A percentile compares a stretch with the other conserved stretches of the same genome.
Conservation (phyloP, 2,888 invertebrate genomes). For the Patella pellucida region DNA sequence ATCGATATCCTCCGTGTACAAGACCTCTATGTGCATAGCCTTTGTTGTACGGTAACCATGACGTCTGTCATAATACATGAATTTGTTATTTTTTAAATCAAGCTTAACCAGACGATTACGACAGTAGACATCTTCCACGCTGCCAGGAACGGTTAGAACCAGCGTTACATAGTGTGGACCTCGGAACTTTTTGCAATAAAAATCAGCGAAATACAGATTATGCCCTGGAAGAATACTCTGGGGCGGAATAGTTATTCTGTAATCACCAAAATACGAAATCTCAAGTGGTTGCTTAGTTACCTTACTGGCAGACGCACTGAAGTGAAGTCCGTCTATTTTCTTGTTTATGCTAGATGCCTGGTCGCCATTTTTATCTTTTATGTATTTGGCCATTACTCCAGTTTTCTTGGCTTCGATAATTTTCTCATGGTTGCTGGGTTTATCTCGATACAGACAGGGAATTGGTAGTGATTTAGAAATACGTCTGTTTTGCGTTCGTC, state of each 20-base stretch:
- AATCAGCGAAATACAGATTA: slow-evolving; percentile 67
- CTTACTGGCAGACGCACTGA: slow-evolving; percentile 12
- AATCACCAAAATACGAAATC: slow-evolving; percentile 33
- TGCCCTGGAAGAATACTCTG: slow-evolving; percentile 17
- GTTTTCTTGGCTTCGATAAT: not conserved
- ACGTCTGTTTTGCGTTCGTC: not conserved
- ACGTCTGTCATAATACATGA: slow-evolving; percentile 22
- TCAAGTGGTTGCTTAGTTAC: slow-evolving; percentile 39
- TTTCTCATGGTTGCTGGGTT: slow-evolving; percentile 1
- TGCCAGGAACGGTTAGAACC: slow-evolving; percentile 41
- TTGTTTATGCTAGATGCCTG: slow-evolving; percentile 18
- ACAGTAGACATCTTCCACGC: slow-evolving; percentile 30
- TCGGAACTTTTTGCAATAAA: slow-evolving; percentile 62
- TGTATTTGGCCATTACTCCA: slow-evolving; percentile 19
- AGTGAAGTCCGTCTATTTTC: slow-evolving; percentile 17
- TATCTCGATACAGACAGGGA: slow-evolving; percentile 17
- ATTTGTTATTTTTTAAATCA: slow-evolving; percentile 29
- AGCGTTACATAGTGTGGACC: slow-evolving; percentile 64
- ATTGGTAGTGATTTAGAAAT: not conserved
- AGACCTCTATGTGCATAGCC: not conserved
- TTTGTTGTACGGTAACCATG: not conserved
- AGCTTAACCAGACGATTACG: slow-evolving; percentile 23
- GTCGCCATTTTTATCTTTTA: slow-evolving; percentile 22
- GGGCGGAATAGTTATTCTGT: slow-evolving; percentile 32
- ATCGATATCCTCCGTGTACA: not conserved